Evolutionary conservation across 2,888 invertebrate species (phyloP).

Genomic region (Synergus gifuensis): DNA sequence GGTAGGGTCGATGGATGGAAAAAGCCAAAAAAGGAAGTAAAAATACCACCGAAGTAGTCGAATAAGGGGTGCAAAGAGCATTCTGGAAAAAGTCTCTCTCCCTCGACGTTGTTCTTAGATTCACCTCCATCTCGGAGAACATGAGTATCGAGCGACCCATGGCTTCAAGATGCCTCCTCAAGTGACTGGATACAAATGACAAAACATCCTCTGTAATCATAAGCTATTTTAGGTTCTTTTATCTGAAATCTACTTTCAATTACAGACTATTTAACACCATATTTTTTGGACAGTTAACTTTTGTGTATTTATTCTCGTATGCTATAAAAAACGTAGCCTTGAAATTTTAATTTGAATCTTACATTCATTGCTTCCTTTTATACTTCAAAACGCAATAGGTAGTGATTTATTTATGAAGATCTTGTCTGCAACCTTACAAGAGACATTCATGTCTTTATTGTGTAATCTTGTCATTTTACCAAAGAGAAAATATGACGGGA

Average conservation of each 20-base stretch:
- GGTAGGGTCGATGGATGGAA: slow-evolving; percentile 48
- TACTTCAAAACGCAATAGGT: not conserved
- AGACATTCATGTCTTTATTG: slow-evolving; percentile 59
- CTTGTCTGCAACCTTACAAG: slow-evolving; percentile 62
- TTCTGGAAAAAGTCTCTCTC: not conserved
- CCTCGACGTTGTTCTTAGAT: not conserved
- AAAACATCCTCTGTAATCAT: no score
- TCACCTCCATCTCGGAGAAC: slow-evolving; percentile 5
- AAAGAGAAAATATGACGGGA: not conserved
- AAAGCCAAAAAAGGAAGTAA: slow-evolving; percentile 47
- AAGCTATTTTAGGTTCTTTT: not conserved
- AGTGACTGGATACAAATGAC: not conserved
- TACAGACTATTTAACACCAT: no score
- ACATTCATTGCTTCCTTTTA: no score
- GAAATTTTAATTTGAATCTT: no score
- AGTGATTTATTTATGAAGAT: slow-evolving; percentile 66
- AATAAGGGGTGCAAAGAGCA: slow-evolving; percentile 43
- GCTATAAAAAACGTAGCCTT: no score
- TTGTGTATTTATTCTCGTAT: no score
- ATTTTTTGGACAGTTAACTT: no score
- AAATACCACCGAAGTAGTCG: slow-evolving; percentile 51
- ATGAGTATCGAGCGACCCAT: not conserved
- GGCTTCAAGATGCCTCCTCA: not conserved
- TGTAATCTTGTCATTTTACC: slow-evolving; percentile 43
- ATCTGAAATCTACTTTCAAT: no score